Base-by-base conservation (phyloP, 2,113 vertebrate genomes). In the Loxodonta africana region DNA sequence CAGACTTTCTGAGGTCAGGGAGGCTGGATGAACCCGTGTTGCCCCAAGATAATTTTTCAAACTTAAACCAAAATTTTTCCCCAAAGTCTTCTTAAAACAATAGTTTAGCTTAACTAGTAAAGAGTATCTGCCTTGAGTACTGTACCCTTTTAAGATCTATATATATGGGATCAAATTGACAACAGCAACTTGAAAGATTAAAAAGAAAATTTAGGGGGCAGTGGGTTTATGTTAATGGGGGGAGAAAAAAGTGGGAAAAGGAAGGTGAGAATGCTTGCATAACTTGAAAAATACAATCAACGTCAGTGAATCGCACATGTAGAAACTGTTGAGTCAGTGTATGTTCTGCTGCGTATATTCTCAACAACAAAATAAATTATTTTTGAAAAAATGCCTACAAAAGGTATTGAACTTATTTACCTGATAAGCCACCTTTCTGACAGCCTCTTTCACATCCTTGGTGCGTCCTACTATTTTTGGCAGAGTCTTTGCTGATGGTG, bases 371-470 rank as follows among this genome's bases (percentile, higher is more conserved):
- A 73, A 2, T 37, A 41, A 57, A 57, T 60, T 89, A 9, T 84
- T 57, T 78, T 95, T 71, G n/a, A 91, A 95, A 17, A 94, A 51
- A 96, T 30, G 11, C 25, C 76, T 76, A 44, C 6, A 73, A 2
- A 92, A 95, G 9, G 23, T 11, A 82, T 0, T 92, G 21, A 88
- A 94, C 37, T 60, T 48, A 83, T 37, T 97, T 97, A 99, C 99
- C 99, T 99, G 99, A 97, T 99, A 99, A 20, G 99, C 99, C 90
- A 99, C 96, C 96, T 99, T 99, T 88, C 99, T 99, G 95, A 99
- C 99, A 86, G 98, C 97, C 71, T 99, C 99, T 95, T 99, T 99
- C 11, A 99, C 98, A 95, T 99, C 99, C 95, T 99, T 99, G 30
- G 99, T 99, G 82, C 99, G 99, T 26, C 99, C 99, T 8, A 99